Conservation (phyloP, 2,797 vertebrate species). For the Mus spretus region DNA sequence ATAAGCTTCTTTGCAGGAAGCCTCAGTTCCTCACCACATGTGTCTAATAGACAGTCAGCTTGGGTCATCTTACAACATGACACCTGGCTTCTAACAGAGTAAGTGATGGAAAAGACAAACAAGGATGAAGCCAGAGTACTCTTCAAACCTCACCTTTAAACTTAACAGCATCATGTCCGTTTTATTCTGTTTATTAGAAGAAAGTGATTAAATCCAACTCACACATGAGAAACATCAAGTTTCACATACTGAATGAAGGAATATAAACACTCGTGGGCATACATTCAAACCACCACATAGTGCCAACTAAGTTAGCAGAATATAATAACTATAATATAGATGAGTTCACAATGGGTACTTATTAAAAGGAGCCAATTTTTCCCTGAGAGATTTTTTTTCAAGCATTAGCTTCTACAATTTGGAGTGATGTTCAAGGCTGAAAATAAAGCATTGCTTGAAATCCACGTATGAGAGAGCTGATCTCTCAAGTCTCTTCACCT, state of each 20-base stretch:
- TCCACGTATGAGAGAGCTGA: background rate
- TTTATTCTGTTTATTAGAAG: slow-evolving; percentile 40
- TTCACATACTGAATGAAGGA: background rate
- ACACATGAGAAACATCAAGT: background rate
- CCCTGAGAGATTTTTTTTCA: background rate
- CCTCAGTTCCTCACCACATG: background rate
- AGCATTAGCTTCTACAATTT: background rate
- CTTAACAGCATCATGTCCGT: background rate
- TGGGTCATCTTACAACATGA: background rate
- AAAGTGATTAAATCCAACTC: background rate
- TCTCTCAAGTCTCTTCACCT: background rate
- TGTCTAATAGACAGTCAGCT: background rate
- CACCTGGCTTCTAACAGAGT: background rate
- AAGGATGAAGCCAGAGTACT: background rate
- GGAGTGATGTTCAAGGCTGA: background rate
- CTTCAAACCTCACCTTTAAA: slow-evolving; percentile 7
- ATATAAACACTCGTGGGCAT: background rate
- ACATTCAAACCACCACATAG: background rate
- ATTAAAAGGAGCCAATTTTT: background rate
- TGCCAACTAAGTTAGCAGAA: background rate
- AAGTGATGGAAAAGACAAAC: background rate
- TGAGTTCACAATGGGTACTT: background rate
- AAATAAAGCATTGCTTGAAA: slow-evolving; percentile 6
- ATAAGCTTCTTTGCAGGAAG: background rate
- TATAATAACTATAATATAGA: background rate